Percentiles rank a stretch among this genome's conserved stretches.
Evolutionary conservation across 2,113 vertebrate species (phyloP).

Genomic region (Falco punctatus): DNA sequence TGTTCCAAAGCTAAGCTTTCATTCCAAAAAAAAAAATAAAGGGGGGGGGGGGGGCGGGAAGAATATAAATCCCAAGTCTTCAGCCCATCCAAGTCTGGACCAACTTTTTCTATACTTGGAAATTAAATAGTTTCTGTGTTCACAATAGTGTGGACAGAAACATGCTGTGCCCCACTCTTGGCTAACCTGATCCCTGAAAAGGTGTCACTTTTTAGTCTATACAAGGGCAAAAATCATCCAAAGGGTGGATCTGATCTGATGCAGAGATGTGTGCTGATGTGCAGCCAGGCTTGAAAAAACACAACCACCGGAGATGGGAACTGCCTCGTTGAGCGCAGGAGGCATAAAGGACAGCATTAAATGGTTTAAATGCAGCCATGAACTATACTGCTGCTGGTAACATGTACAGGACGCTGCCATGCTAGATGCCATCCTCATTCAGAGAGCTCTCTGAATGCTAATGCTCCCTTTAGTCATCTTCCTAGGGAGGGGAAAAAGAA

Average conservation of each 20-base stretch:
- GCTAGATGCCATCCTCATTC: not conserved
- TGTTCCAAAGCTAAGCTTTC: conserved; percentile 9
- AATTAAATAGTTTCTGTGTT: not conserved
- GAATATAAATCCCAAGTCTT: not conserved
- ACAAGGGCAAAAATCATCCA: not conserved
- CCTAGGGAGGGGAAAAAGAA: not conserved
- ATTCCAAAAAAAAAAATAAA: not conserved
- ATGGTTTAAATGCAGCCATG: not conserved
- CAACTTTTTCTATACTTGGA: not conserved
- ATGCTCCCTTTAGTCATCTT: not conserved
- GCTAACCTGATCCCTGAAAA: not conserved
- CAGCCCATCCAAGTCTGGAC: not conserved
- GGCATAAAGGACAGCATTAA: not conserved
- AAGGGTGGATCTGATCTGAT: not conserved
- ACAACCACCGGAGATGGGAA: not conserved
- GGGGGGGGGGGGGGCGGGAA: not conserved
- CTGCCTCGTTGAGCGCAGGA: not conserved
- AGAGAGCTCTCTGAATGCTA: not conserved
- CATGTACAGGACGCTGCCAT: fast-evolving
- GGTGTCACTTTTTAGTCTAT: not conserved
- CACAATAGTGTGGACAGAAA: not conserved
- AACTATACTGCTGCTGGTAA: not conserved
- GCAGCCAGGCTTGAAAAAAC: not conserved
- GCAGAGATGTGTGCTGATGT: not conserved
- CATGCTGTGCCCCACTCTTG: fast-evolving